Percentiles rank a stretch among this genome's conserved stretches.
These are phyloP conservation scores for Myotis findleyi DNA, from an alignment of 2,797 vertebrate genomes.

Conservation along the genomic window DNA sequence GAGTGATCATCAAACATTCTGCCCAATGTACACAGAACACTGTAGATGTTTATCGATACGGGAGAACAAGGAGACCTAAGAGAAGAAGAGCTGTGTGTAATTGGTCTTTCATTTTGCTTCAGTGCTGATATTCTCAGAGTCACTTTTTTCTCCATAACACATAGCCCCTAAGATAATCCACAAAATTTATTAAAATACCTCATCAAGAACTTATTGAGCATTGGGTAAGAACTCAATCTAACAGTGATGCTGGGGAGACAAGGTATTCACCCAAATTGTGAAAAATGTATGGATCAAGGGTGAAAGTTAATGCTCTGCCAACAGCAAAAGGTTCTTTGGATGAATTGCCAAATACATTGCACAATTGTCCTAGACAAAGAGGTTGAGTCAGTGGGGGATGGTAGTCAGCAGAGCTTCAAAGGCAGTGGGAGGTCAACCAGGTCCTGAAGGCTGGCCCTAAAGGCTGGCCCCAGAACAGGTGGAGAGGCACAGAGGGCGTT, in stretches of 20 bases:
- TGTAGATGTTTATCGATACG: neutral
- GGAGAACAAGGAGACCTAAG: neutral
- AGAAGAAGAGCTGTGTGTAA: neutral
- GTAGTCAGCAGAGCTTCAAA: neutral
- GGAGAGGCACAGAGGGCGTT: neutral
- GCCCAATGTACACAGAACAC: neutral
- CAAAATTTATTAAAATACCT: neutral
- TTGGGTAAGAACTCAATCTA: neutral
- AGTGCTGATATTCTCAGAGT: neutral
- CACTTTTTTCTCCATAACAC: neutral
- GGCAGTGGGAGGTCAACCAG: neutral
- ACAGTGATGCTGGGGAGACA: neutral
- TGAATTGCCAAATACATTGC: neutral
- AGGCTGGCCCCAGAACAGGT: neutral
- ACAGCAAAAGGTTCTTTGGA: neutral
- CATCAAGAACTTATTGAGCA: neutral
- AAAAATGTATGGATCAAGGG: neutral
- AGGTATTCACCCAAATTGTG: neutral
- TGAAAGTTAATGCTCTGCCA: neutral
- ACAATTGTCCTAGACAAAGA: neutral
- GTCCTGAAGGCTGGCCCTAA: neutral
- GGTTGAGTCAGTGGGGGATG: neutral
- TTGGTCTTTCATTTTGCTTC: neutral
- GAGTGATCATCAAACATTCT: neutral
- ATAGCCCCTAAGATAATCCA: neutral